A percentile compares a stretch with the other conserved stretches of the same genome.
These are phyloP conservation scores for Brachionus rotundiformis DNA, from an alignment of 1,140 invertebrate species.

Conservation along the genomic window DNA sequence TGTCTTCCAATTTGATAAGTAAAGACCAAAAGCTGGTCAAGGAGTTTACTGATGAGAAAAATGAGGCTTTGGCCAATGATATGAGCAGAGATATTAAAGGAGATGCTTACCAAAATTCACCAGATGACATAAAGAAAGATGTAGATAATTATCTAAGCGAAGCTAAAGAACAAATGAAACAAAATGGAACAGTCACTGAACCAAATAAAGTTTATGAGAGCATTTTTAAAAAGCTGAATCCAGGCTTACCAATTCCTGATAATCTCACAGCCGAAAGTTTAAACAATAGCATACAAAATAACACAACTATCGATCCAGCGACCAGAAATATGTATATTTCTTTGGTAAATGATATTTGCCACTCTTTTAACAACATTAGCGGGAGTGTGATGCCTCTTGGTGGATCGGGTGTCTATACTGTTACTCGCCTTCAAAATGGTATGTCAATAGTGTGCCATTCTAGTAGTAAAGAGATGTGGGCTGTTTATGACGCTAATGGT, in stretches of 20 bases:
- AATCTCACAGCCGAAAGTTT: constrained; percentile 15
- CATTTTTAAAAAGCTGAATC: neutral
- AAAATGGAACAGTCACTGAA: neutral
- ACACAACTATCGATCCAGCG: neutral
- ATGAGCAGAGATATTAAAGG: neutral
- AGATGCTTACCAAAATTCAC: neutral
- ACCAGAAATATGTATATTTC: neutral
- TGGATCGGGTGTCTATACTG: too few species aligned
- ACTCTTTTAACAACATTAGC: neutral
- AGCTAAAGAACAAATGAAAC: neutral
- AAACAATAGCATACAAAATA: constrained; percentile 20
- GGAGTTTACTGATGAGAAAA: neutral
- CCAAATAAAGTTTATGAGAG: neutral
- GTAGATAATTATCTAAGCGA: neutral
- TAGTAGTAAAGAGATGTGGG: too few species aligned
- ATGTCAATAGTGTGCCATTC: too few species aligned
- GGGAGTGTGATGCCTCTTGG: neutral
- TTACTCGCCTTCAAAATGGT: too few species aligned
- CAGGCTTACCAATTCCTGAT: neutral
- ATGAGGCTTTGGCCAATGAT: neutral
- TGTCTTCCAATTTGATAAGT: neutral
- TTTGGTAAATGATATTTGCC: constrained; percentile 13
- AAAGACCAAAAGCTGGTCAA: constrained; percentile 4
- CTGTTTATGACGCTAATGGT: too few species aligned
- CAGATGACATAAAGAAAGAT: neutral